Percentiles rank a stretch among this genome's conserved stretches.
Evolutionary conservation across 2,888 invertebrate species (phyloP).

Genomic region (Drosophila fulvimacula): DNA sequence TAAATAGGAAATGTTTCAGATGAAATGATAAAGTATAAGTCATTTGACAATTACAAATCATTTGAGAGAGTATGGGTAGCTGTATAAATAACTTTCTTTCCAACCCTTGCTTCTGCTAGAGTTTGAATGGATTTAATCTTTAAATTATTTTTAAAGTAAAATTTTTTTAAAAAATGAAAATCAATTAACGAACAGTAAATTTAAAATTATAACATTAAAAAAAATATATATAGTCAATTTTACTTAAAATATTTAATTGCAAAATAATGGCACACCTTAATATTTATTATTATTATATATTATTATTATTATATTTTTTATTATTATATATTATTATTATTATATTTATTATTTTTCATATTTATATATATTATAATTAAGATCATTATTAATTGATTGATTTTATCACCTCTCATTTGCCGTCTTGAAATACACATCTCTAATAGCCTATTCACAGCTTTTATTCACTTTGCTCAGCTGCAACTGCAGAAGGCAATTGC

Average conservation of each 20-base stretch:
- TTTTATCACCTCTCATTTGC: neutral
- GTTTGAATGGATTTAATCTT: neutral
- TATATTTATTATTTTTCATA: neutral
- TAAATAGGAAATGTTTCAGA: neutral
- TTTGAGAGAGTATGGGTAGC: too few species aligned
- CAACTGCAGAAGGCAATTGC: conserved; percentile 40
- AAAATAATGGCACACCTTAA: neutral
- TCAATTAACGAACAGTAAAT: neutral
- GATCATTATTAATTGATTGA: neutral
- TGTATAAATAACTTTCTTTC: neutral
- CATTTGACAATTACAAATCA: neutral
- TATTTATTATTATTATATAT: neutral
- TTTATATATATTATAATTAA: too few species aligned
- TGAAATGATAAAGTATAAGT: neutral
- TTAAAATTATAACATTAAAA: too few species aligned
- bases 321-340: too few species aligned
- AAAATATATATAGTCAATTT: too few species aligned
- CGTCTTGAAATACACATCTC: neutral
- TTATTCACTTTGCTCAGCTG: conserved; percentile 36
- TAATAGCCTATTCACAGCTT: neutral
- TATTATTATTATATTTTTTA: too few species aligned
- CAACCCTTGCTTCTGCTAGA: neutral
- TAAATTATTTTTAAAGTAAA: too few species aligned
- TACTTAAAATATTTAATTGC: neutral
- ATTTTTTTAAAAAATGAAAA: too few species aligned